Percentiles rank a stretch among this genome's conserved stretches.
Conservation (phyloP, 2,888 invertebrate species). For the Cartodere bifasciata region DNA sequence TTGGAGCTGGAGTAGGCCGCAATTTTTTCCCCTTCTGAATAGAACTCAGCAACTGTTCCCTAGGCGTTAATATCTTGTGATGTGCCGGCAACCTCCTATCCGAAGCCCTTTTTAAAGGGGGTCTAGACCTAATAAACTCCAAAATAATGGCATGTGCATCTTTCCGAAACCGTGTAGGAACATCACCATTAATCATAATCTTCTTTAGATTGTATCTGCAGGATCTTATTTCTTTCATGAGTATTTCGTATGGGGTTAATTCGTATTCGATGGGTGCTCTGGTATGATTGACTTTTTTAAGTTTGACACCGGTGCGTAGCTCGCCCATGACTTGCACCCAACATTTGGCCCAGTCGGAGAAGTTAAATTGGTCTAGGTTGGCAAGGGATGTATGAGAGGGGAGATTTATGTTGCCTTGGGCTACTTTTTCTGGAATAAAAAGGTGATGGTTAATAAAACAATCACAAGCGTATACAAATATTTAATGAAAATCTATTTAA, state of each 20-base stretch:
- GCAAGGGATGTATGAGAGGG: constrained; percentile 48
- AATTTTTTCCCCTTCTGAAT: constrained; percentile 65
- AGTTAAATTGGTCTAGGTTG: constrained; percentile 70
- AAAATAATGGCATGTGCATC: constrained; percentile 92
- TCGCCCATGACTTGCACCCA: constrained; percentile 94
- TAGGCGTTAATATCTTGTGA: constrained; percentile 58
- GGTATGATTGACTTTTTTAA: constrained; percentile 76
- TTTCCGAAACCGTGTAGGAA: constrained; percentile 75
- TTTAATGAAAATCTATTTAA: no score
- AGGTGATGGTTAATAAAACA: no score
- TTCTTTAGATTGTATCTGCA: constrained; percentile 82
- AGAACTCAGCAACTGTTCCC: constrained; percentile 76
- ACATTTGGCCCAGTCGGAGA: constrained; percentile 89
- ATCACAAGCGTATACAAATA: no score
- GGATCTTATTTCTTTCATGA: constrained; percentile 91
- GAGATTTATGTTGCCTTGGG: constrained; percentile 52
- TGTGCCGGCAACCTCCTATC: constrained; percentile 73
- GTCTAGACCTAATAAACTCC: constrained; percentile 91
- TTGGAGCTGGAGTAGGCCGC: constrained; percentile 39
- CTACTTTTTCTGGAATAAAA: constrained; percentile 73
- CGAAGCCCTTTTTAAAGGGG: constrained; percentile 82
- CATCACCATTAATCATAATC: constrained; percentile 68
- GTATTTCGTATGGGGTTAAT: constrained; percentile 89
- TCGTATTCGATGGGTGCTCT: constrained; percentile 80
- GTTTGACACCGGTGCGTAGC: constrained; percentile 78